Percentiles rank a stretch among this genome's conserved stretches.
phyloP scores from a whole-genome alignment of 2,888 invertebrate species.

The Patella ulyssiponensis region DNA sequence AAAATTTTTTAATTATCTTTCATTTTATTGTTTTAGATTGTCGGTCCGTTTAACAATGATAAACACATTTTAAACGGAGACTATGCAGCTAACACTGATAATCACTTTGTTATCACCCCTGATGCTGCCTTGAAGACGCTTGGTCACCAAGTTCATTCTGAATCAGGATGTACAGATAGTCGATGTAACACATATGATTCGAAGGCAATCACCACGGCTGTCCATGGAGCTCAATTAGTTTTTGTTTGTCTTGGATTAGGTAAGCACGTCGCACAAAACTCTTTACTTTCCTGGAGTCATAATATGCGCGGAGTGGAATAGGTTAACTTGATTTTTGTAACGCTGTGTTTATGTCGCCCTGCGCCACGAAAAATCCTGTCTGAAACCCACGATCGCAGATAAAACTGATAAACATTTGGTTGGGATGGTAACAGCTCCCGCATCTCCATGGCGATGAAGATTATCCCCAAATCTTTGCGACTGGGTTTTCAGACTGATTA shows the following conservation, averaged over 20 bases:
- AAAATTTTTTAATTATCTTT: no score
- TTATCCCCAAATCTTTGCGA: no score
- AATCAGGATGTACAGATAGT: conserved; percentile 52
- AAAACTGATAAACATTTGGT: no score
- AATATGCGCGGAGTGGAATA: no score
- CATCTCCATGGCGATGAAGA: no score
- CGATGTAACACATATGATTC: conserved; percentile 50
- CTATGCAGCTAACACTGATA: conserved; percentile 55
- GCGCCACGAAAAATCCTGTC: no score
- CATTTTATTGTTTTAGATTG: conserved; percentile 46
- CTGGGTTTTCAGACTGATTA: no score
- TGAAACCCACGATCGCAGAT: no score
- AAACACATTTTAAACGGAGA: conserved; percentile 58
- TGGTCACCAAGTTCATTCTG: conserved; percentile 39
- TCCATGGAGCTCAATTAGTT: conserved; percentile 46
- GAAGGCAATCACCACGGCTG: conserved; percentile 43
- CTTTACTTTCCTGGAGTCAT: no score
- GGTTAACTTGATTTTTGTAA: no score
- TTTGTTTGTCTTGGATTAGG: conserved; percentile 64
- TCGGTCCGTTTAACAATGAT: conserved; percentile 68
- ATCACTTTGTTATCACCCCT: conserved; percentile 53
- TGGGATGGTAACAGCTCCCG: no score
- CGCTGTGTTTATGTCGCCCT: no score
- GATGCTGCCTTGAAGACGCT: conserved; percentile 49
- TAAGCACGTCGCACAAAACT: conserved; percentile 29